Evolutionary conservation across 2,797 vertebrate genomes (phyloP).

Genomic region (Halcyon leucocephala): DNA sequence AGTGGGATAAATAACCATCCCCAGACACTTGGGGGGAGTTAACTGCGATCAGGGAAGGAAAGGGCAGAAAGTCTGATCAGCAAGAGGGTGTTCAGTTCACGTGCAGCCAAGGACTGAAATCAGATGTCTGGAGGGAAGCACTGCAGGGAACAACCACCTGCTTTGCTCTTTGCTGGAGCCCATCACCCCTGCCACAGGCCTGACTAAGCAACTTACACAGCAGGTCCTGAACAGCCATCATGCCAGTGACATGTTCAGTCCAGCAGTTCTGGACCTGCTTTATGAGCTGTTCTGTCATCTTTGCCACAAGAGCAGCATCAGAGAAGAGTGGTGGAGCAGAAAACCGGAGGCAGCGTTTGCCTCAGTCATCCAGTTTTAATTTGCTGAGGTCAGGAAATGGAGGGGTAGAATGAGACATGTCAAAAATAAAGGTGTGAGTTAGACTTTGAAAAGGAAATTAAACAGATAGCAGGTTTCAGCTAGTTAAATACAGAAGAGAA

Average conservation of each 20-base stretch:
- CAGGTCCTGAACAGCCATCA: background rate
- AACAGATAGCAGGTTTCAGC: conserved; percentile 30
- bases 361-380: background rate
- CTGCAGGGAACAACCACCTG: background rate
- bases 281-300: background rate
- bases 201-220: background rate
- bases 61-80: background rate
- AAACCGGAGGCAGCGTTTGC: background rate
- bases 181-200: background rate
- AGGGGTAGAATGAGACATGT: background rate
- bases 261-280: background rate
- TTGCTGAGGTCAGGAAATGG: background rate
- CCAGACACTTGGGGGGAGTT: background rate
- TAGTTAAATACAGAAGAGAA: background rate
- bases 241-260: background rate
- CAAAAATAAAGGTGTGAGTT: background rate
- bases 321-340: background rate
- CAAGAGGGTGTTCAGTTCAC: background rate
- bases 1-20: background rate
- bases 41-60: background rate
- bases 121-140: background rate
- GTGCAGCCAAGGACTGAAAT: background rate
- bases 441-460: conserved; percentile 33
- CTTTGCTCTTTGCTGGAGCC: background rate
- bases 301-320: background rate